A percentile compares a stretch with the other conserved stretches of the same genome.
These are phyloP conservation scores for Dipodomys ordii DNA, from an alignment of 2,113 vertebrate species.

Conservation along the genomic window DNA sequence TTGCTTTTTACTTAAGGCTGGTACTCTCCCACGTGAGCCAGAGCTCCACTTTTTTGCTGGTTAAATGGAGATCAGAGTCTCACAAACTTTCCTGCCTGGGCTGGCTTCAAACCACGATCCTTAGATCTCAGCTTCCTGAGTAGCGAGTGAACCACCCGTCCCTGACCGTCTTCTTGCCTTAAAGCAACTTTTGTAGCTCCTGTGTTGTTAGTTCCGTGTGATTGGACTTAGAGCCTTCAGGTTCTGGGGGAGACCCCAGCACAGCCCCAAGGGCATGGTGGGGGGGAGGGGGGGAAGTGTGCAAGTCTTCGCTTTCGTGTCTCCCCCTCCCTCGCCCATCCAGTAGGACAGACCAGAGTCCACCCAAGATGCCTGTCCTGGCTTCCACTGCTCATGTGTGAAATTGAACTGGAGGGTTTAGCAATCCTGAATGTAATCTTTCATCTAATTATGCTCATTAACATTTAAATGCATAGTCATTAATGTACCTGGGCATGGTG, in stretches of 20 bases:
- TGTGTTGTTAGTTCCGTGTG: background rate
- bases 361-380: background rate
- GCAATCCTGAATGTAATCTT: constrained; percentile 61
- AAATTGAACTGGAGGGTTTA: background rate
- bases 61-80: too few relatives aligned
- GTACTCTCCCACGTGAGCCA: too few relatives aligned
- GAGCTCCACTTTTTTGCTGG: too few relatives aligned
- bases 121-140: too few relatives aligned
- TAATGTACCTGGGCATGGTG: constrained; percentile 44
- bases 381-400: background rate
- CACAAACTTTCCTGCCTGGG: too few relatives aligned
- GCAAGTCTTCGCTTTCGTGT: background rate
- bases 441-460: constrained; percentile 72
- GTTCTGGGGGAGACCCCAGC: background rate
- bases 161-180: background rate
- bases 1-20: too few relatives aligned
- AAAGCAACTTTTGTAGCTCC: background rate
- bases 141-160: too few relatives aligned
- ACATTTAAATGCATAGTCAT: constrained; percentile 72
- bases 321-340: background rate
- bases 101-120: too few relatives aligned
- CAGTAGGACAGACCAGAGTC: background rate
- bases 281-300: background rate
- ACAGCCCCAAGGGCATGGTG: background rate
- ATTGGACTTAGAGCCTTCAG: background rate